These are phyloP conservation scores for fruit fly (Drosophila melanogaster) DNA, from an alignment of 1,140 invertebrate genomes.

Conservation along the genomic window Release_6_plus_ISO1_MT NT_033779.5:12728001-12728500, in stretches of 20 bases:
- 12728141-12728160: slow-evolving; percentile 90
- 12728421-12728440: not conserved
- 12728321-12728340: slow-evolving; percentile 20
- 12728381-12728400: not conserved
- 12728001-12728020: slow-evolving; percentile 54
- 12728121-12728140: slow-evolving; percentile 91
- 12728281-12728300: slow-evolving; percentile 1
- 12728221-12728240: slow-evolving; percentile 75
- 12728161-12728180: slow-evolving; percentile 92
- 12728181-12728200: slow-evolving; percentile 88
- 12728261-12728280: slow-evolving; percentile 11
- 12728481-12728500: slow-evolving; percentile 2
- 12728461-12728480: not conserved
- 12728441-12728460: not conserved
- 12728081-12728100: slow-evolving; percentile 87
- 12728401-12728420: not conserved
- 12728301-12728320: slow-evolving; percentile 14
- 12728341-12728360: not conserved
- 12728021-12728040: slow-evolving; percentile 77
- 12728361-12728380: not conserved
- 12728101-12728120: slow-evolving; percentile 88
- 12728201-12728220: slow-evolving; percentile 84
- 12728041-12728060: slow-evolving; percentile 84
- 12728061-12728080: slow-evolving; percentile 72
- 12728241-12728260: slow-evolving; percentile 69